Conservation (phyloP, 2,797 vertebrate species). For the Apogon talboti region DNA sequence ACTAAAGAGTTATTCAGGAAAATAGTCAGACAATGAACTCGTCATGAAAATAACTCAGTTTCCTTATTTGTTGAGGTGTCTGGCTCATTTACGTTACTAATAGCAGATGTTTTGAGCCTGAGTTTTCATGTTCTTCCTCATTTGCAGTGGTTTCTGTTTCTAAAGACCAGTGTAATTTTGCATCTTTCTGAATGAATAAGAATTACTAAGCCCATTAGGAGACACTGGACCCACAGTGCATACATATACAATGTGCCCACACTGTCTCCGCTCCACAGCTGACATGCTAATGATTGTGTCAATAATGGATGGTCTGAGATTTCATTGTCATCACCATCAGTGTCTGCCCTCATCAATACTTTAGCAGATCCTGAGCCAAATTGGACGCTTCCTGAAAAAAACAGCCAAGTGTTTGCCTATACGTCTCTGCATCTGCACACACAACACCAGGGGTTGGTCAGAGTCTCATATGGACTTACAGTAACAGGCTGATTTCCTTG, state of each 20-base stretch:
- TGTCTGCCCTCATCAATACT: conserved; percentile 66
- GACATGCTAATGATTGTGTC: conserved; percentile 61
- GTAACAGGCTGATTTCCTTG: background rate
- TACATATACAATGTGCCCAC: background rate
- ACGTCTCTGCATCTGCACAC: background rate
- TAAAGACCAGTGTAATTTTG: too few relatives aligned
- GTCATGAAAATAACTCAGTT: too few relatives aligned
- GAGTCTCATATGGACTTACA: background rate
- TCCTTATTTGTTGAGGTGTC: too few relatives aligned
- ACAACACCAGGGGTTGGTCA: background rate
- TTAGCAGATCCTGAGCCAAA: conserved; percentile 42
- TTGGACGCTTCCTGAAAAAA: conserved; percentile 33
- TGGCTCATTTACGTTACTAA: too few relatives aligned
- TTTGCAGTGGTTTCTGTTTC: too few relatives aligned
- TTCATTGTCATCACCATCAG: conserved; percentile 55
- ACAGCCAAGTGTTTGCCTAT: background rate
- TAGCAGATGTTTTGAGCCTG: too few relatives aligned
- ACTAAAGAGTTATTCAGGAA: too few relatives aligned
- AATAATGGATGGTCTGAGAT: conserved; percentile 63
- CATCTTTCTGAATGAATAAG: too few relatives aligned
- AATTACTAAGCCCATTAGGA: too few relatives aligned
- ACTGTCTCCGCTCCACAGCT: conserved; percentile 38
- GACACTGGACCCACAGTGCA: background rate
- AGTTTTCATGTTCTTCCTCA: too few relatives aligned
- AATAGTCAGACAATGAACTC: too few relatives aligned